A percentile compares a stretch with the other conserved stretches of the same genome.
These are phyloP conservation scores for Drosophila ogumai DNA, from an alignment of 1,140 invertebrate species.

Conservation along the genomic window DNA sequence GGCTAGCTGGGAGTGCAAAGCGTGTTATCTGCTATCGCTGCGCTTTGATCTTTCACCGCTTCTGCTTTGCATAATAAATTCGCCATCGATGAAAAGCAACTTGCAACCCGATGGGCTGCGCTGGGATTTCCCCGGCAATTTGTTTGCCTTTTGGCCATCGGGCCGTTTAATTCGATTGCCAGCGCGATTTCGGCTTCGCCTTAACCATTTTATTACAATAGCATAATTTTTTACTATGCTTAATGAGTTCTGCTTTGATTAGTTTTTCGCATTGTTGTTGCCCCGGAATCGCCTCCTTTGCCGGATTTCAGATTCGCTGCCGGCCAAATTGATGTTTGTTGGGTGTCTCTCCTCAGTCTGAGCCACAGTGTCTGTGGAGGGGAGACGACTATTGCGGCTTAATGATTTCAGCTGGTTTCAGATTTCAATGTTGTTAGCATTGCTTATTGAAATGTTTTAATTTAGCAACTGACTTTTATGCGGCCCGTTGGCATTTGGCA, in stretches of 20 bases:
- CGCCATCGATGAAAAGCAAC: slow-evolving; percentile 82
- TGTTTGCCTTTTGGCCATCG: slow-evolving; percentile 76
- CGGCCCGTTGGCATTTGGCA: slow-evolving; percentile 7
- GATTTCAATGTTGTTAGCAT: slow-evolving; percentile 60
- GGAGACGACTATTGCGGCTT: slow-evolving; percentile 1
- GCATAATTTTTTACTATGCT: slow-evolving; percentile 83
- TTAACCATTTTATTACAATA: slow-evolving; percentile 82
- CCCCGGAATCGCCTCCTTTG: slow-evolving; percentile 11
- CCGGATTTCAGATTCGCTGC: slow-evolving; percentile 30
- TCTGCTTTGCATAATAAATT: slow-evolving; percentile 84
- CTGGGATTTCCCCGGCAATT: slow-evolving; percentile 79
- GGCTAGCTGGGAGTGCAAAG: slow-evolving; percentile 24
- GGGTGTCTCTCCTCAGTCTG: slow-evolving; percentile 54
- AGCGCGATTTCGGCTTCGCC: slow-evolving; percentile 70
- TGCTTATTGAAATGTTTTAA: slow-evolving; percentile 75
- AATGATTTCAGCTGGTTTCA: slow-evolving; percentile 27
- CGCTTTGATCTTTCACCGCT: slow-evolving; percentile 83
- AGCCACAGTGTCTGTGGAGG: slow-evolving; percentile 7
- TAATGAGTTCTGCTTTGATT: slow-evolving; percentile 84
- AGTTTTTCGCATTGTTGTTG: slow-evolving; percentile 73
- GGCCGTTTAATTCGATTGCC: slow-evolving; percentile 82
- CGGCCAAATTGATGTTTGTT: slow-evolving; percentile 70
- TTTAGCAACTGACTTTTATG: slow-evolving; percentile 62
- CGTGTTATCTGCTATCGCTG: slow-evolving; percentile 79
- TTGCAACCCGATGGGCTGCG: slow-evolving; percentile 57